These are phyloP conservation scores for Nephrotoma appendiculata DNA, from an alignment of 2,888 invertebrate species.

Conservation along the genomic window DNA sequence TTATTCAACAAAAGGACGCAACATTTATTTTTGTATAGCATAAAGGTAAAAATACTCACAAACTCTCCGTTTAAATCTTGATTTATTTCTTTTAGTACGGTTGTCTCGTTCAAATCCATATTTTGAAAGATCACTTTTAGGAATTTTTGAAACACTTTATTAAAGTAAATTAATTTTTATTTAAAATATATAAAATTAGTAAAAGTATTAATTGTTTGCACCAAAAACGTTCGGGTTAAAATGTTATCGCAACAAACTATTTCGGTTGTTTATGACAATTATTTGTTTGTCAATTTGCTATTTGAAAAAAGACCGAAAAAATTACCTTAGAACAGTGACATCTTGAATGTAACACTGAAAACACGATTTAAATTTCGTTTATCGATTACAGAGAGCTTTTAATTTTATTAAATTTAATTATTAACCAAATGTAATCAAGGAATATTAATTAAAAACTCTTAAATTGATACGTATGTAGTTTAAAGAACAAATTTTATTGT, in stretches of 20 bases:
- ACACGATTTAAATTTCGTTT: background rate
- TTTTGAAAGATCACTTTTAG: background rate
- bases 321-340: background rate
- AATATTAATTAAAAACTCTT: background rate
- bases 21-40: background rate
- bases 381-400: background rate
- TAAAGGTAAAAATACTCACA: background rate
- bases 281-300: background rate
- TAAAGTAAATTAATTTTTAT: background rate
- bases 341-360: background rate
- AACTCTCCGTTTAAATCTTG: background rate
- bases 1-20: background rate
- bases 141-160: background rate
- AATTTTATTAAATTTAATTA: background rate
- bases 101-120: background rate
- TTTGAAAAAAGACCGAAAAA: background rate
- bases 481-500: background rate
- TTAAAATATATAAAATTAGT: background rate
- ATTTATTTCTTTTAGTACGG: background rate
- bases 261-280: background rate
- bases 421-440: background rate
- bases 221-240: background rate
- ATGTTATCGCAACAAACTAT: background rate
- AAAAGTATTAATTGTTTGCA: background rate
- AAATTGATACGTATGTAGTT: background rate